Base-by-base conservation (phyloP, 2,797 vertebrate species). In the Percopsis omiscomaycus region DNA sequence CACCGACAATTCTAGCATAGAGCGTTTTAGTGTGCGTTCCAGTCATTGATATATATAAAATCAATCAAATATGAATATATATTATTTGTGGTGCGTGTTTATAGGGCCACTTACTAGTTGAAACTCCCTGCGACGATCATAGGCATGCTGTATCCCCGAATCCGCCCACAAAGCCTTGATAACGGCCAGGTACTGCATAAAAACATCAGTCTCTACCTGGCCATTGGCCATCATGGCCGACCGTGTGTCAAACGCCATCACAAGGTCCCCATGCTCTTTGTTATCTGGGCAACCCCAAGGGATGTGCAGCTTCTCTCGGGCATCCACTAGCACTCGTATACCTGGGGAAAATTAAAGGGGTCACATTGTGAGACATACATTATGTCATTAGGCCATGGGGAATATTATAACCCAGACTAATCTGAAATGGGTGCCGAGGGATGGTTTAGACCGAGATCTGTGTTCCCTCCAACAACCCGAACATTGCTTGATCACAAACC, bases 241-340 rank as follows among this genome's bases (percentile, higher is more conserved):
- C 0, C 96, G 93, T 0, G 97, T 98, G 82, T 98, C 95, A 5
- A 98, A 97, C 0, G 93, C 92, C 98, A 99, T 98, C 90, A 98
- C 75, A 16, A 75, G 88, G 65, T 97, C 93, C 0, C 96, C 97
- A 0, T 94, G 89, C 22, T 67, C 75, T 73, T 96, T 94, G 91
- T 99, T 98, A n/a, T 88, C 76, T 0, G 90, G 81, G 66, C 96
- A 92, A 59, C 95, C 97, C 98, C 98, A 99, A 0, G 95, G 94
- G 82, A 99, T 99, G 87, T 98, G 96, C 68, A 99, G 94, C 86
- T 99, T 99, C 86, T 98, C 96, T 53, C 97, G 92, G 46, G 97
- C 98, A 13, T 99, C 98, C 42, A 98, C 98, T 69, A 99, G 80
- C 76, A 99, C 97, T 59, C 98, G 93, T 52, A 98, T 85, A 79